Evolutionary conservation across 2,797 vertebrate species (phyloP).

Genomic region (Distichodus sexfasciatus): DNA sequence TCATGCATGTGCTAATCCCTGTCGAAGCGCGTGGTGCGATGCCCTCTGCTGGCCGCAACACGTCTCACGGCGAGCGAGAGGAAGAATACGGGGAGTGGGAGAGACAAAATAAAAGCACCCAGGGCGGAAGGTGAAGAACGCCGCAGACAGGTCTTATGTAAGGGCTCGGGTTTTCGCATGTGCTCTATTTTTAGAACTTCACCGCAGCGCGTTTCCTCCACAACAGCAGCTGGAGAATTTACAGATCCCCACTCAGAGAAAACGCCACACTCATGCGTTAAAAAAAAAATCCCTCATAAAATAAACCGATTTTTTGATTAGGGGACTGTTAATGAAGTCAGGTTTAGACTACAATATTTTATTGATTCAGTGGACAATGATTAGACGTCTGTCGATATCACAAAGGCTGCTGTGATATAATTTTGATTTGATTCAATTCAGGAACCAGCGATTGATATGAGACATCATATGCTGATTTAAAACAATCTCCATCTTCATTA

Average conservation of each 20-base stretch:
- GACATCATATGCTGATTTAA: no score
- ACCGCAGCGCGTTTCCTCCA: constrained; percentile 61
- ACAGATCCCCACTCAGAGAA: neutral
- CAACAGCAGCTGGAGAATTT: constrained; percentile 6
- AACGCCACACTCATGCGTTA: neutral
- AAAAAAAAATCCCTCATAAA: neutral
- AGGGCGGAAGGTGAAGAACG: constrained; percentile 70
- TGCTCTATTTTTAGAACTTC: constrained; percentile 63
- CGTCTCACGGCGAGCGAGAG: constrained; percentile 5
- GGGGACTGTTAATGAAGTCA: no score
- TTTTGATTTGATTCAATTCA: no score
- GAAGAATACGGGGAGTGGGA: neutral
- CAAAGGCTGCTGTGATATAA: no score
- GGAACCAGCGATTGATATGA: no score
- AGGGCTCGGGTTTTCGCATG: constrained; percentile 53
- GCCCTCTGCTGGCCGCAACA: constrained; percentile 41
- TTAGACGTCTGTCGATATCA: no score
- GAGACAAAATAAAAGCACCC: constrained; percentile 42
- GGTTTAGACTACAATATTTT: no score
- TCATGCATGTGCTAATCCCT: no score
- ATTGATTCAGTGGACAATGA: no score
- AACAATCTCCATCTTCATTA: no score
- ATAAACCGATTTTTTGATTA: no score
- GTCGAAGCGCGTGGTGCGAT: neutral
- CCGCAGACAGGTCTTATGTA: constrained; percentile 71